Conservation (phyloP, 2,797 vertebrate species). For the Diplodus puntazzo region DNA sequence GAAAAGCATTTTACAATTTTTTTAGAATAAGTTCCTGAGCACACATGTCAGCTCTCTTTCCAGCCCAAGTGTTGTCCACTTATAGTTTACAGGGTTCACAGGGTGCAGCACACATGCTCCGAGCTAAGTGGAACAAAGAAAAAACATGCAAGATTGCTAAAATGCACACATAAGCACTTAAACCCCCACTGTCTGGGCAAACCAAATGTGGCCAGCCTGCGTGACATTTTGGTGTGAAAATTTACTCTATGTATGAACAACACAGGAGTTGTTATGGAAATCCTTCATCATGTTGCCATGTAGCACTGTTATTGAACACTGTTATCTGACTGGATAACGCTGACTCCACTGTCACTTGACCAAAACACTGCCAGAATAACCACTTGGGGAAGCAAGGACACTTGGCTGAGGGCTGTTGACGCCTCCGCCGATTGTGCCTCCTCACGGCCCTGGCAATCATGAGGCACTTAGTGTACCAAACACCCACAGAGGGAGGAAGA, state of each 20-base stretch:
- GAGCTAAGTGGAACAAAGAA: background rate
- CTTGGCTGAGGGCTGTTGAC: conserved; percentile 71
- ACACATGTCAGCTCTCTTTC: background rate
- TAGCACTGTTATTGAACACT: conserved; percentile 32
- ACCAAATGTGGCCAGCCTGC: conserved; percentile 12
- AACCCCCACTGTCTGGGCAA: background rate
- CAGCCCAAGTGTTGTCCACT: background rate
- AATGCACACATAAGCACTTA: conserved; percentile 8
- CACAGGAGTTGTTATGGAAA: conserved; percentile 51
- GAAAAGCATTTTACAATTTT: background rate
- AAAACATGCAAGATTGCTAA: background rate
- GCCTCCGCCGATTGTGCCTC: conserved; percentile 71
- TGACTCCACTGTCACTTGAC: conserved; percentile 45
- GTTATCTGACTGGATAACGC: conserved; percentile 34
- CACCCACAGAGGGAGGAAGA: conserved; percentile 73
- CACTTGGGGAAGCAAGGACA: conserved; percentile 66
- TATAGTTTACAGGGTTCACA: background rate
- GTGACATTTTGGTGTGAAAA: conserved; percentile 19
- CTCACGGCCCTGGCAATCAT: conserved; percentile 67
- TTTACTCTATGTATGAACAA: conserved; percentile 21
- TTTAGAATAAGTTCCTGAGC: background rate
- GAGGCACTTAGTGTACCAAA: conserved; percentile 74
- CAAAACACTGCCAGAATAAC: conserved; percentile 58
- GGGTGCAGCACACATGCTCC: background rate
- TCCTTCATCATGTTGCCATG: conserved; percentile 32